Conservation (phyloP, 2,888 invertebrate genomes). For the Adineta ricciae region DNA sequence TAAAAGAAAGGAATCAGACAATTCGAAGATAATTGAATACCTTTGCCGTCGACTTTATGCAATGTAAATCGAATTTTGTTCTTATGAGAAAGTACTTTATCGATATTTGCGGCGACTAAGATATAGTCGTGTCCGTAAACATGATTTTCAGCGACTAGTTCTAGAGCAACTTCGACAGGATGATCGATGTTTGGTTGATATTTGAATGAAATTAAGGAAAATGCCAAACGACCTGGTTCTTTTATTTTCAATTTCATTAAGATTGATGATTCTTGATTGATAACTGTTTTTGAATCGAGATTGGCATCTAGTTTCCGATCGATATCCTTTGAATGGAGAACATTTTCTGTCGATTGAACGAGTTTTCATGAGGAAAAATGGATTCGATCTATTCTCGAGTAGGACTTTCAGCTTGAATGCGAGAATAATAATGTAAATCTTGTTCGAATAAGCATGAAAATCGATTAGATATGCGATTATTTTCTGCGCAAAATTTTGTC, state of each 20-base stretch:
- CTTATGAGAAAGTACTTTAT: background rate
- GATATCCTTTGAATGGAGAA: background rate
- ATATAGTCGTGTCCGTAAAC: constrained; percentile 18
- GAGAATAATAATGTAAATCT: too few relatives aligned
- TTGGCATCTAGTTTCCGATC: background rate
- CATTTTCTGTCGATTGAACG: too few relatives aligned
- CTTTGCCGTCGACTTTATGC: constrained; percentile 3
- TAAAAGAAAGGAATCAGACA: background rate
- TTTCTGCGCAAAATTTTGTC: too few relatives aligned
- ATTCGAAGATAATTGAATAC: background rate
- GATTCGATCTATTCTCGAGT: too few relatives aligned
- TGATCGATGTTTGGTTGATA: constrained; percentile 10
- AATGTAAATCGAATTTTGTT: constrained; percentile 3
- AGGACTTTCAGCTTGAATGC: too few relatives aligned
- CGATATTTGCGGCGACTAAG: constrained; percentile 1
- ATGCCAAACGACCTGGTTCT: constrained; percentile 7
- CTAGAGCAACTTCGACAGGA: background rate
- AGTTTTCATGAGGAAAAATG: background rate
- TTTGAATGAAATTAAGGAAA: constrained; percentile 16
- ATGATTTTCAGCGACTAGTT: constrained; percentile 14
- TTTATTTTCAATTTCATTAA: background rate
- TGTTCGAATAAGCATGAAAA: too few relatives aligned
- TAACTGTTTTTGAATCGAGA: background rate
- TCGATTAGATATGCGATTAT: too few relatives aligned
- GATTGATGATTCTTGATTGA: background rate